Percentiles rank a stretch among this genome's conserved stretches.
Evolutionary conservation across 2,888 invertebrate species (phyloP).

Genomic region (Hemicrepidius hirtus): DNA sequence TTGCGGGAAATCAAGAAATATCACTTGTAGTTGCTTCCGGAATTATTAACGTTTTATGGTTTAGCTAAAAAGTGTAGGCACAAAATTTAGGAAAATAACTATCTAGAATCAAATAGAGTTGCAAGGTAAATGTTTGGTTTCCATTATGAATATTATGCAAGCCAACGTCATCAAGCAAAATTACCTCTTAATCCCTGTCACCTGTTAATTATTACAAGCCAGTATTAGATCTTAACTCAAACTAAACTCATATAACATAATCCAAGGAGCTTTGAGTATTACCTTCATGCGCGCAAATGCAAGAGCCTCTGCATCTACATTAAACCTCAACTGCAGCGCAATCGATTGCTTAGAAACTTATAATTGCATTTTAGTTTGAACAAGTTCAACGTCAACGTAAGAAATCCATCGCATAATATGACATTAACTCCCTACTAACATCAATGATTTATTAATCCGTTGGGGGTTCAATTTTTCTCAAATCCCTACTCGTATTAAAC

Average conservation of each 20-base stretch:
- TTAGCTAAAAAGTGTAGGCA: slow-evolving; percentile 7
- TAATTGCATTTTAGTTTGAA: slow-evolving; percentile 49
- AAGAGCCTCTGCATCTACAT: slow-evolving; percentile 39
- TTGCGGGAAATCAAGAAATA: slow-evolving; percentile 52
- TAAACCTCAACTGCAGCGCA: slow-evolving; percentile 55
- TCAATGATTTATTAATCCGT: background rate
- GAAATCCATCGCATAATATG: slow-evolving; percentile 12
- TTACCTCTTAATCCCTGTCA: slow-evolving; percentile 48
- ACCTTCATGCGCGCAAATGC: slow-evolving; percentile 39
- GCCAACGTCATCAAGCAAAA: slow-evolving; percentile 37
- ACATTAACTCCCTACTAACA: slow-evolving; percentile 2
- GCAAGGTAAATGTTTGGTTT: background rate
- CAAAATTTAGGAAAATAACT: too few species aligned
- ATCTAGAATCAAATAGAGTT: too few species aligned
- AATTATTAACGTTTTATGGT: slow-evolving; percentile 48
- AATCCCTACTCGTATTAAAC: background rate
- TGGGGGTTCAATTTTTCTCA: background rate
- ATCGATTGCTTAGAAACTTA: slow-evolving; percentile 56
- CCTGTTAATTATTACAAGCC: slow-evolving; percentile 50
- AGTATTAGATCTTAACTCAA: slow-evolving; percentile 49
- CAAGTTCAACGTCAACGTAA: slow-evolving; percentile 18
- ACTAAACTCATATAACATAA: slow-evolving; percentile 50
- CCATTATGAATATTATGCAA: slow-evolving; percentile 32
- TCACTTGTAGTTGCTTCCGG: slow-evolving; percentile 51
- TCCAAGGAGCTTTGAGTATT: slow-evolving; percentile 44